These are phyloP conservation scores for Harpagifer antarcticus DNA, from an alignment of 2,797 vertebrate species.

Conservation along the genomic window DNA sequence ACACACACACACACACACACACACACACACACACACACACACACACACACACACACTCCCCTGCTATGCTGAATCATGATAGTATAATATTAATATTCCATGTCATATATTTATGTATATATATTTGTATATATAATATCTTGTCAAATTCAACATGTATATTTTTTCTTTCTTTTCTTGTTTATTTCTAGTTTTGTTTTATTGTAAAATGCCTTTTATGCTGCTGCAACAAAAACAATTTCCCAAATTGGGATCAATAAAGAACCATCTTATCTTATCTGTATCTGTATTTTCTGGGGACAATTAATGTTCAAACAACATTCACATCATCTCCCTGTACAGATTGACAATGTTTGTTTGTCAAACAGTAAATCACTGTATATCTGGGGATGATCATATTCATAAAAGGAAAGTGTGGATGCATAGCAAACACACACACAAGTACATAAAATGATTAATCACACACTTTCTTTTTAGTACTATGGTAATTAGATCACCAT, in stretches of 20 bases:
- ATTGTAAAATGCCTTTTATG: too few relatives aligned
- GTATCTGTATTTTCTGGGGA: neutral
- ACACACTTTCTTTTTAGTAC: neutral
- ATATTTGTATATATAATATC: too few relatives aligned
- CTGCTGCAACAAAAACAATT: too few relatives aligned
- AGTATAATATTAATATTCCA: too few relatives aligned
- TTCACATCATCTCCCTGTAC: neutral
- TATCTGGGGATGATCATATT: neutral
- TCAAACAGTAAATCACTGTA: neutral
- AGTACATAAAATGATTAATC: neutral
- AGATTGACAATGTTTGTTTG: neutral
- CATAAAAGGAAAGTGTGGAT: neutral
- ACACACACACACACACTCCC: slow-evolving; percentile 1
- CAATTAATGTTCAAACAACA: slow-evolving; percentile 9
- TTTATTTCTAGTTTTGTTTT: too few relatives aligned
- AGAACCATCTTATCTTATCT: too few relatives aligned
- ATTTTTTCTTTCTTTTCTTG: too few relatives aligned
- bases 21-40: slow-evolving; percentile 2
- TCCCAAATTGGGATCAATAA: too few relatives aligned
- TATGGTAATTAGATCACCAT: neutral
- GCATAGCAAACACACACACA: neutral
- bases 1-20: neutral
- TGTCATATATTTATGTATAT: too few relatives aligned
- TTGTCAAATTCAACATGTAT: too few relatives aligned
- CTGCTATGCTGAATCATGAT: neutral